Percentiles rank a stretch among this genome's conserved stretches.
Conservation (phyloP, 2,888 invertebrate species). For the Lithophane ornitopus region DNA sequence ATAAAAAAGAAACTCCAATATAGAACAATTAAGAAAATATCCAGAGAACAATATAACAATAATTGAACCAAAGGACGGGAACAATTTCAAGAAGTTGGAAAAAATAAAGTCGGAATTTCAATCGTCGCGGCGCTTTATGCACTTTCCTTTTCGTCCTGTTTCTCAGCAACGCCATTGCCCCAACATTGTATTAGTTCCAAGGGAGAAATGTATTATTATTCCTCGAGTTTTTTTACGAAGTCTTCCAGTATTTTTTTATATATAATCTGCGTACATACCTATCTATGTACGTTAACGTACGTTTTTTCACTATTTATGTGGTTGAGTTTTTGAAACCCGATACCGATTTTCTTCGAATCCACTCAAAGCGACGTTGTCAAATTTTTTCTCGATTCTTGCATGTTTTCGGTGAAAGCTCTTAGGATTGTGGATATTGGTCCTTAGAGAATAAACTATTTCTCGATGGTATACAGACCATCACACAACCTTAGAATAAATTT, state of each 20-base stretch:
- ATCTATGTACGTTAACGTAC: not conserved
- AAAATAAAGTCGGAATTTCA: constrained; percentile 58
- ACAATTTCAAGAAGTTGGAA: constrained; percentile 34
- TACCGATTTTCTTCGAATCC: constrained; percentile 3
- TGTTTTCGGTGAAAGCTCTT: not conserved
- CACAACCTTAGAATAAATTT: not conserved
- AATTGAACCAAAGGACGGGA: constrained; percentile 51
- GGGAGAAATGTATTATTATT: constrained; percentile 61
- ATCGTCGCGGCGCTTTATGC: constrained; percentile 59
- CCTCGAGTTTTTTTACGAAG: constrained; percentile 52
- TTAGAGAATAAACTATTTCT: constrained; percentile 12
- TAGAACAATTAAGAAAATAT: constrained; percentile 48
- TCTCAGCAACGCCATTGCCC: constrained; percentile 44
- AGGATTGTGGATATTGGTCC: not conserved
- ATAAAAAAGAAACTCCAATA: constrained; percentile 8
- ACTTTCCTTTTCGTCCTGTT: constrained; percentile 42
- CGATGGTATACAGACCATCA: not conserved
- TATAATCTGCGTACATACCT: constrained; percentile 14
- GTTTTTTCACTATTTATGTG: not conserved
- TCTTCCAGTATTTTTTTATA: constrained; percentile 37
- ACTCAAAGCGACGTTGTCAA: constrained; percentile 1
- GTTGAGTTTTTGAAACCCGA: not conserved
- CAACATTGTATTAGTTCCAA: constrained; percentile 58
- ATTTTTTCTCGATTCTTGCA: not conserved
- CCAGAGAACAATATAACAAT: constrained; percentile 34